Evolutionary conservation across 2,888 invertebrate genomes (phyloP).

Genomic region (Taphrorychus bicolor): DNA sequence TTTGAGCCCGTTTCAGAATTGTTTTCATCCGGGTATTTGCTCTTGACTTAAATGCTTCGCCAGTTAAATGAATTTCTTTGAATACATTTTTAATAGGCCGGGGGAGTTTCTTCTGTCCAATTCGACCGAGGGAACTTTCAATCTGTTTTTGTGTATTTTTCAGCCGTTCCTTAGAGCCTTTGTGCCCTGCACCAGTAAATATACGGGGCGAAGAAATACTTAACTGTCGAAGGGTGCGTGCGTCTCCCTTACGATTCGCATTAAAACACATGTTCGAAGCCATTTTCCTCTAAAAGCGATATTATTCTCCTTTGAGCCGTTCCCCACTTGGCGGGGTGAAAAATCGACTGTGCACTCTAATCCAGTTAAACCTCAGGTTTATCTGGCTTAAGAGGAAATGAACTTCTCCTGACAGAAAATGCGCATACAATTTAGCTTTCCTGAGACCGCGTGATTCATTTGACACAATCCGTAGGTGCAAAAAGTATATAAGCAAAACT

Average conservation of each 20-base stretch:
- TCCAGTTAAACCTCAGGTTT: constrained; percentile 8
- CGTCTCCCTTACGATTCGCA: constrained; percentile 7
- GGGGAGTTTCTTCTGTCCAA: constrained; percentile 16
- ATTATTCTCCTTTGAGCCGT: constrained; percentile 17
- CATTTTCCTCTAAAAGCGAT: constrained; percentile 13
- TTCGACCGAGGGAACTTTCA: constrained; percentile 5
- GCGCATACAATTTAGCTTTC: background rate
- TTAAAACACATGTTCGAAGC: constrained; percentile 27
- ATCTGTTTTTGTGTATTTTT: background rate
- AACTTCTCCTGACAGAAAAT: background rate
- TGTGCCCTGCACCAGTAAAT: too few relatives aligned
- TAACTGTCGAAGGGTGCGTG: too few relatives aligned
- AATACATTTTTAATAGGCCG: constrained; percentile 33
- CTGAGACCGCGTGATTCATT: too few relatives aligned
- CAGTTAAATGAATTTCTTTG: constrained; percentile 29
- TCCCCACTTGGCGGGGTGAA: constrained; percentile 8
- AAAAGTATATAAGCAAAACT: constrained; percentile 11
- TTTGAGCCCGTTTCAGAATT: constrained; percentile 21
- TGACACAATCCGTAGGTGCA: background rate
- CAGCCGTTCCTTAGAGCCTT: too few relatives aligned
- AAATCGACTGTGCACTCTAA: constrained; percentile 19
- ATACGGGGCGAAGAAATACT: background rate
- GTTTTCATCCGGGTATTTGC: constrained; percentile 26
- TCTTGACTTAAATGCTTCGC: constrained; percentile 27
- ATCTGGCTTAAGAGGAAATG: background rate